Evolutionary conservation across 2,113 vertebrate genomes (phyloP), one percentile per base, ranked within the genome.

Genomic region (Mesitornis unicolor): DNA sequence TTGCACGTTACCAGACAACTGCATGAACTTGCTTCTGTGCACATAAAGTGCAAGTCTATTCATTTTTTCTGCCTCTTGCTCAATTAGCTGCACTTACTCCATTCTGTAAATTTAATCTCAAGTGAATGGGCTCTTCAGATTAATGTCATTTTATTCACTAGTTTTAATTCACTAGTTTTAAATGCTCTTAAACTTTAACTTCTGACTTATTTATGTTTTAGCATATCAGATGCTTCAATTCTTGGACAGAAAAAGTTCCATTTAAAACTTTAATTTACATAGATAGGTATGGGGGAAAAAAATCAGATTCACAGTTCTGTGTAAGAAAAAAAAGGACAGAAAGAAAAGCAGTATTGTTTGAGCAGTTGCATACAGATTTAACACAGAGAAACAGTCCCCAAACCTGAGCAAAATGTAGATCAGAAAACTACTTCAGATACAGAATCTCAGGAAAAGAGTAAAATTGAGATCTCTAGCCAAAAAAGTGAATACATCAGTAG

Each of bases 121-220:
- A 50, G 29, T 83, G 53, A 86, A 95, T 26, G 42, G 35, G 18
- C 16, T 75, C 6, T 75, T 71, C 67, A 90, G 21, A 74, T 81
- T 20, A 87, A 84, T 28, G 33, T 26, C 4, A 75, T 76, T 90
- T 84, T 73, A 80, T 83, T 77, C 36, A 64, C 29, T 38, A 61
- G 8, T 35, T 90, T 85, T 77, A 87, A 93, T 94, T 90, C 36
- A 64, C 29, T 38, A 61, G 8, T 35, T 90, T 85, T 77, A 87
- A 93, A 93, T 90, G 80, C 24, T 89, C 91, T 61, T 54, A 70
- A 82, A 74, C 24, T 87, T 73, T 28, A 71, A 20, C 38, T 92
- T 94, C 38, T 63, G 35, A 48, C 13, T 75, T 16, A 77, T 93
- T 97, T 71, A 31, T 64, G 90, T 78, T 96, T 93, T 85, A 87